These are phyloP conservation scores for Cyphomyrus discorhynchus DNA, from an alignment of 2,113 vertebrate genomes.

Conservation along the genomic window DNA sequence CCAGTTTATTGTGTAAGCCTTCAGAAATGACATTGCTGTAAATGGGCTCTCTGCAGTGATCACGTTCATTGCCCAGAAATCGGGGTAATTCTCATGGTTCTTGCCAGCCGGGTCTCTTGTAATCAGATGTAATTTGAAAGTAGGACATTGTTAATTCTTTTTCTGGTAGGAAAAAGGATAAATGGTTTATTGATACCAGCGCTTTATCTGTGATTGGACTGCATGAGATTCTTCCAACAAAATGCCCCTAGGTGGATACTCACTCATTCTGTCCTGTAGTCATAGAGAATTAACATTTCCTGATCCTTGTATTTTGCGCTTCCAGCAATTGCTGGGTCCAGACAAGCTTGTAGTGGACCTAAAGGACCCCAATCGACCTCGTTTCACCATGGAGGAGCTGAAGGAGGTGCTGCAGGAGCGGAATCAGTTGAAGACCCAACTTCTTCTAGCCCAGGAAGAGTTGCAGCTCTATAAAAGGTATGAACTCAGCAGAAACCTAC, in stretches of 20 bases:
- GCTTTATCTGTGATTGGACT: background rate
- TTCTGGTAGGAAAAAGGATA: background rate
- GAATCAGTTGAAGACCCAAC: conserved; percentile 86
- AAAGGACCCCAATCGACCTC: conserved; percentile 81
- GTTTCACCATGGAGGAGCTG: conserved; percentile 91
- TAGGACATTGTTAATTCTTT: background rate
- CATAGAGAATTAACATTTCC: background rate
- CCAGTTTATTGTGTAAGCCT: background rate
- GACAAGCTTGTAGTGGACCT: conserved; percentile 83
- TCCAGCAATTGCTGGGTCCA: conserved; percentile 65
- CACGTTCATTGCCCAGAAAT: background rate
- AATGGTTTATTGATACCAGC: background rate
- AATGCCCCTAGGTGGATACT: background rate
- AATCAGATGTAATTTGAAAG: background rate
- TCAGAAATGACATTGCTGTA: background rate
- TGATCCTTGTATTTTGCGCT: conserved; percentile 3
- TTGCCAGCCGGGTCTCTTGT: background rate
- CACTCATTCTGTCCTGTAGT: background rate
- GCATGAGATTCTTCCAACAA: background rate
- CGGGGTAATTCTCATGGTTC: background rate
- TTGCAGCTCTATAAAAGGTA: conserved; percentile 87
- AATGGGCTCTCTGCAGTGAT: background rate
- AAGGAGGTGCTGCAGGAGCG: conserved; percentile 88
- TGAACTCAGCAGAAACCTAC: background rate
- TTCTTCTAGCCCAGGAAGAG: conserved; percentile 83